A percentile compares a stretch with the other conserved stretches of the same genome.
Conservation (phyloP, 2,888 invertebrate genomes). For the Sepiola atlantica region DNA sequence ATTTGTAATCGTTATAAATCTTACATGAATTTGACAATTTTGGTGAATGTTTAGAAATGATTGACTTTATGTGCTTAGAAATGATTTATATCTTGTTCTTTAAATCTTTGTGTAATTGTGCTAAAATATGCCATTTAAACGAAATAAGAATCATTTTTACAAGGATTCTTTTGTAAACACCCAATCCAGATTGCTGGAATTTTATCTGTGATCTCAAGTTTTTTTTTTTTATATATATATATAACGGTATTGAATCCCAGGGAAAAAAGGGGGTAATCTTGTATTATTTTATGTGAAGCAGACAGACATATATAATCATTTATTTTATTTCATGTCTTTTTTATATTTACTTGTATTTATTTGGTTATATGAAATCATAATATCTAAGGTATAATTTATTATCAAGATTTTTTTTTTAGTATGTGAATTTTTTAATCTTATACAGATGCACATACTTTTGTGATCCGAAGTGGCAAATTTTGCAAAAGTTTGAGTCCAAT, state of each 20-base stretch:
- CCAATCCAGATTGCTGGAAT: constrained; percentile 32
- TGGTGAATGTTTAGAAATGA: neutral
- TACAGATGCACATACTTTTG: neutral
- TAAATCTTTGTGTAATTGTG: neutral
- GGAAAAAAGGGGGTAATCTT: neutral
- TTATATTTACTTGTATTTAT: neutral
- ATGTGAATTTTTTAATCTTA: neutral
- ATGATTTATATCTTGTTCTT: neutral
- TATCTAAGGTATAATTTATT: neutral
- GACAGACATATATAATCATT: constrained; percentile 3
- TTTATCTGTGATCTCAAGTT: neutral
- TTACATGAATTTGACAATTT: neutral
- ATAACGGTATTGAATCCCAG: neutral
- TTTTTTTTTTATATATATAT: neutral
- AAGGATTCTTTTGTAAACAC: neutral
- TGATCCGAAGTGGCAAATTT: neutral
- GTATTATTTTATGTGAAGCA: neutral
- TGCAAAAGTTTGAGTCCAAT: too few species aligned
- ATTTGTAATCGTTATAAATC: neutral
- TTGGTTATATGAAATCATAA: neutral
- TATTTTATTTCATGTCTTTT: neutral
- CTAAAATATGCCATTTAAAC: neutral
- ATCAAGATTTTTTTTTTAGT: neutral
- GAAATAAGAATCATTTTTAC: neutral
- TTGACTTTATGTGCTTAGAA: neutral